Conservation (phyloP, 2,888 invertebrate genomes). For the Sarcophaga rosellei region DNA sequence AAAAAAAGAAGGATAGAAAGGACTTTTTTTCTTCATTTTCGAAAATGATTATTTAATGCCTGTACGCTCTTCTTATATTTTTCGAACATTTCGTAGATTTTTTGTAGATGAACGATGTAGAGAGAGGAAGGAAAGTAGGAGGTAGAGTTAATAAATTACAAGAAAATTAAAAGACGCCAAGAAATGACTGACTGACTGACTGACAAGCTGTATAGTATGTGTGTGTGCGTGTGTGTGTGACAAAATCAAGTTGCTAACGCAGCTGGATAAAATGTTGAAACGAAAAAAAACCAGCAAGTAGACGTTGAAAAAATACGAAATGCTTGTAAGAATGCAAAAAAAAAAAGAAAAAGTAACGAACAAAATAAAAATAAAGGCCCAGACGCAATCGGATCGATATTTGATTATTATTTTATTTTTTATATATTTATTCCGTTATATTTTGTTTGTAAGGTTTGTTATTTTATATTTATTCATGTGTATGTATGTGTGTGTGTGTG, state of each 20-base stretch:
- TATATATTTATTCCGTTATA: slow-evolving; percentile 1
- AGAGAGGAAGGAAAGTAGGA: background rate
- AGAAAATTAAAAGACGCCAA: slow-evolving; percentile 67
- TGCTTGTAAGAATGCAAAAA: background rate
- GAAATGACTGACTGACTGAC: slow-evolving; percentile 65
- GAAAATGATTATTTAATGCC: slow-evolving; percentile 21
- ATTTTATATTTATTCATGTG: slow-evolving; percentile 10
- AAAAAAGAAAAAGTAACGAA: slow-evolving; percentile 59
- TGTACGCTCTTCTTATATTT: background rate
- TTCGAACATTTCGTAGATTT: background rate
- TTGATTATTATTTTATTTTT: slow-evolving; percentile 75
- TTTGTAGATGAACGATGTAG: background rate
- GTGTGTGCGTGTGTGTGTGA: no score
- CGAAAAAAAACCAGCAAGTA: background rate
- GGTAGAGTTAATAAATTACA: slow-evolving; percentile 41
- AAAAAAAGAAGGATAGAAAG: no score
- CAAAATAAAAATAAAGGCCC: slow-evolving; percentile 69
- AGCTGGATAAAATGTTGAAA: slow-evolving; percentile 53
- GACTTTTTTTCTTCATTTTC: slow-evolving; percentile 19
- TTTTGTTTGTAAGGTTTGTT: slow-evolving; percentile 28
- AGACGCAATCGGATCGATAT: slow-evolving; percentile 79
- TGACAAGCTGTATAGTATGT: background rate
- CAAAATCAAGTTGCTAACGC: slow-evolving; percentile 62
- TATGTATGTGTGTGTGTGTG: background rate
- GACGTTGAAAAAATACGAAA: background rate